Evolutionary conservation across 2,888 invertebrate species (phyloP), one percentile per base, ranked within the genome.

Genomic region (Epirrhoe alternata): DNA sequence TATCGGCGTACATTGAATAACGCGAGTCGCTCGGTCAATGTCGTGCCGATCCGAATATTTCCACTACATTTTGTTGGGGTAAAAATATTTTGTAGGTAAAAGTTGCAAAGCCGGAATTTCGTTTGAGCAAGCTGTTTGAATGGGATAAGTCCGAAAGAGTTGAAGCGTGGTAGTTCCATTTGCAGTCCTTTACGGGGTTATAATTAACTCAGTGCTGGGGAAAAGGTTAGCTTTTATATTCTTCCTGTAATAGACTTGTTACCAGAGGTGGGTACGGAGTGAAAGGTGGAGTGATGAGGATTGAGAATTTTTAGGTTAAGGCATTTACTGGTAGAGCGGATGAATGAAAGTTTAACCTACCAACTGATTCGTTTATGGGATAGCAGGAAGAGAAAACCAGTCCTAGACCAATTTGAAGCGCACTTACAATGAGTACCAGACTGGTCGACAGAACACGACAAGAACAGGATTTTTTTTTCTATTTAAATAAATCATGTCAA

Each of bases 11-110:
- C 76, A 73, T 75, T 78, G 75, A 81, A 76, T 75, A 78, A 83
- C 79, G 74, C 64, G 66, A 73, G 63, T 68, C 74, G 73, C 64
- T 79, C 74, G 75, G 75, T 81, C 82, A 81, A 75, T 76, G 80
- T 78, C 73, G 70, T 73, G 64, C 71, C 70, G 62, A 69, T 70
- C 69, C 60, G 70, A 75, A 79, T 74, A 77, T 79, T 78, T 77
- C 71, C 65, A 70, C 66, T 74, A 72, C 65, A 77, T 74, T 76
- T 72, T 74, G 68, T 72, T 71, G 68, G 57, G 64, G 70, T 72
- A 61, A 73, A 76, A 77, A 76, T 77, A 74, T 76, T 75, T 74
- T 69, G 61, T 70, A 63, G 61, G 50, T 63, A 66, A 42, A 52
- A 47, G 38, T 38, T 47, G 17, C 47, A 56, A 68, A 66, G 56